Evolutionary conservation across 2,888 invertebrate species (phyloP).

Genomic region (Cryptus armator): DNA sequence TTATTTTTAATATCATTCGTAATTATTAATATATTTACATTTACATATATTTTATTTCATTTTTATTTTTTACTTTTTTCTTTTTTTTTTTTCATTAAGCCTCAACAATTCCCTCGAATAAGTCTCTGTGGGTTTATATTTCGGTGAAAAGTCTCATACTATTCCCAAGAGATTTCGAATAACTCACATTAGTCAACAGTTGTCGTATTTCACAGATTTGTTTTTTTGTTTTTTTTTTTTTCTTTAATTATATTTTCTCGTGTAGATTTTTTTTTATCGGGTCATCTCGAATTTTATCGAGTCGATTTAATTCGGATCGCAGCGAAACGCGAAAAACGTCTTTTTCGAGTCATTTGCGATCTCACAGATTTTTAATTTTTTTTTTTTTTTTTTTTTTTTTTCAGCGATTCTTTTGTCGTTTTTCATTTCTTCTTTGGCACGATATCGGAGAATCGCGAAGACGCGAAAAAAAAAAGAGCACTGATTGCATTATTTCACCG

Average conservation of each 20-base stretch:
- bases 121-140: constrained; percentile 74
- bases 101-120: constrained; percentile 81
- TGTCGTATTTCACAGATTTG: constrained; percentile 17
- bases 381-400: constrained; percentile 8
- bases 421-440: background rate
- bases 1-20: constrained; percentile 54
- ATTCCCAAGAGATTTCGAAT: constrained; percentile 48
- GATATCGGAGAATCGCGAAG: background rate
- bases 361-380: background rate
- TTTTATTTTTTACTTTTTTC: constrained; percentile 4
- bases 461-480: no score
- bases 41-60: constrained; percentile 71
- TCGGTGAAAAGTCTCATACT: constrained; percentile 60
- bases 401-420: background rate
- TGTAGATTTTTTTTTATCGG: background rate
- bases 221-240: constrained; percentile 8
- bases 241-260: background rate
- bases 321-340: constrained; percentile 10
- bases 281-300: background rate
- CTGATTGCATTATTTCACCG: no score
- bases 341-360: background rate
- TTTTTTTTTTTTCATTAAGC: constrained; percentile 70
- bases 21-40: constrained; percentile 69
- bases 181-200: constrained; percentile 76
- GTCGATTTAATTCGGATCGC: background rate